Base-by-base conservation (phyloP, 2,888 invertebrate genomes). In the Clunio marinus region DNA sequence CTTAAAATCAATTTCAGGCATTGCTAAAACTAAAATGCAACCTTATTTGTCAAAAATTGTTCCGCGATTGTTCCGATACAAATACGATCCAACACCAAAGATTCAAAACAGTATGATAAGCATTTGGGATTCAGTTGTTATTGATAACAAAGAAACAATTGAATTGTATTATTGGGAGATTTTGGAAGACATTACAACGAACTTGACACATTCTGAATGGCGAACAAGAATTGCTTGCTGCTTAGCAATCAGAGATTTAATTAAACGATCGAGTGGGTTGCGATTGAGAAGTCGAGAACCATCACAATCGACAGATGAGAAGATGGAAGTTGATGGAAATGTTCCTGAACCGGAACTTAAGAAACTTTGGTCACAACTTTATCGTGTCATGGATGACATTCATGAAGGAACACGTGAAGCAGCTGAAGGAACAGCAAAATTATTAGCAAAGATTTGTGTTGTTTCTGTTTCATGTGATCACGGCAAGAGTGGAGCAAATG, bases 381-480 rank as follows among this genome's bases (percentile, higher is more conserved):
- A 96, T 76, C 81, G 94, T 20, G 95, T 96, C 0, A 90, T 94
- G 88, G 96, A 96, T 76, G 96, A 96, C 77, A 91, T 94, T 72
- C 96, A 96, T 76, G 95, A 93, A 75, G 90, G 88, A 24, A 92
- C 92, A 0, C 78, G 94, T 60, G 80, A 84, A 70, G 86, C 89
- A 0, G 93, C 93, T 2, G 86, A 84, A 4, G 85, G 84, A 68
- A 88, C 92, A 0, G 84, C 88, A 0, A 83, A 81, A 72, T 82
- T 87, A 20, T 79, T 93, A 15, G 88, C 90, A 72, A 91, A 91
- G 81, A 89, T 90, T 76, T 72, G 60, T 13, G 84, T 91, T 35
- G 84, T 86, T 13, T 86, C 88, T 46, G 88, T 89, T 71, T 82
- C 83, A 10, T 79, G 78, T 60, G 82, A 80, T 71, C 86, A 88